phyloP scores from a whole-genome alignment of 2,113 vertebrate genomes.

The Pristiophorus japonicus region DNA sequence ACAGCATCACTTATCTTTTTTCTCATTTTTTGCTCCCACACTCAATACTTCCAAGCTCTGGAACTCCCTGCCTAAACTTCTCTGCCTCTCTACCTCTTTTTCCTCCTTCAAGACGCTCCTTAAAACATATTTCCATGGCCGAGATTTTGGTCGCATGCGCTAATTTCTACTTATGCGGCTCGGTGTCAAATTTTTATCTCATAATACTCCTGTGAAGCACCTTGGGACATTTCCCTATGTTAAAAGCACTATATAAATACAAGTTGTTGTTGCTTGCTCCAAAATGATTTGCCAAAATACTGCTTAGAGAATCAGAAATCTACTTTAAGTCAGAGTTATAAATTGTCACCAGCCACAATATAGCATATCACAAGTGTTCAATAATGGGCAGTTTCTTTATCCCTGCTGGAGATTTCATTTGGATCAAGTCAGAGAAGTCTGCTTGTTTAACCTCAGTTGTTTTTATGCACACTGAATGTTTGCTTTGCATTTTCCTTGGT shows the following conservation, averaged over 20 bases:
- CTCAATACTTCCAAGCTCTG: background rate
- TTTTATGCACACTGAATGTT: background rate
- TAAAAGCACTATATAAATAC: too few species aligned
- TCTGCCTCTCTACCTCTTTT: too few species aligned
- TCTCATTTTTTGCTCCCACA: background rate
- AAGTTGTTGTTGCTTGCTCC: background rate
- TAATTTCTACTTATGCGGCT: too few species aligned
- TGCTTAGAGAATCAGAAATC: background rate
- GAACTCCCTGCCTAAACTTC: too few species aligned
- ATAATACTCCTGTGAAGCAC: too few species aligned
- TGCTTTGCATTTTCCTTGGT: background rate
- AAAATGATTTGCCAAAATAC: background rate
- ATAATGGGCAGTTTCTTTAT: background rate
- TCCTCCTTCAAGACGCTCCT: too few species aligned
- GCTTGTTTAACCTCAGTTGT: background rate
- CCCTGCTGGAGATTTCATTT: background rate
- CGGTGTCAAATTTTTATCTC: too few species aligned
- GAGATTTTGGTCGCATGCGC: too few species aligned
- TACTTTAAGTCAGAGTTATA: background rate
- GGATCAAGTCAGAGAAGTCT: background rate
- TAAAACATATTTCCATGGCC: too few species aligned
- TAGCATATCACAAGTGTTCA: background rate
- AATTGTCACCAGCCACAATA: background rate
- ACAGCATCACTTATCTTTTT: background rate
- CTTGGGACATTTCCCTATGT: too few species aligned